Evolutionary conservation across 2,113 vertebrate genomes (phyloP).

Genomic region (Pseudopipra pipra): DNA sequence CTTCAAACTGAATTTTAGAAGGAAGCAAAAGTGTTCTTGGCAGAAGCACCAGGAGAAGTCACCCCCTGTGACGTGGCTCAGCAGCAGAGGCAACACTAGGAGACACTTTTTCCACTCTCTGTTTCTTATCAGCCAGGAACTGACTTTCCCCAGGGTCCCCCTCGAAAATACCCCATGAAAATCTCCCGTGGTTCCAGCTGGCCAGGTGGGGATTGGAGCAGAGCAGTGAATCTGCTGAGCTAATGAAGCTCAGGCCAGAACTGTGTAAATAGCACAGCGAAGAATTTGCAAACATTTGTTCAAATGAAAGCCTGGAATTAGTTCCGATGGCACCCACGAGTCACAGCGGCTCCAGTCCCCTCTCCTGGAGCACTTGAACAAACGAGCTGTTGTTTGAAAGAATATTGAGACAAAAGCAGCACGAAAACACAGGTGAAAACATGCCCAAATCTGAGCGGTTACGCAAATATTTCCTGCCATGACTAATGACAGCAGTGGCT

Average conservation of each 20-base stretch:
- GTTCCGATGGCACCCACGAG: slow-evolving; percentile 8
- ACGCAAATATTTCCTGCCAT: slow-evolving; percentile 18
- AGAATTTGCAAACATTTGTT: slow-evolving; percentile 51
- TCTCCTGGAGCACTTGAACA: neutral
- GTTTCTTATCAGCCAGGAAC: neutral
- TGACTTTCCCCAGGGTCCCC: neutral
- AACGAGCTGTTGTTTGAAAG: neutral
- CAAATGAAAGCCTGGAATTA: neutral
- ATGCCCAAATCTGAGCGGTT: neutral
- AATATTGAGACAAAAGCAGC: neutral
- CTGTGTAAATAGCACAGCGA: neutral
- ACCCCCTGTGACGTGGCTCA: neutral
- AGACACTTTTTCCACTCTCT: neutral
- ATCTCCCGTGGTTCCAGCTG: neutral
- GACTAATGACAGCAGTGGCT: slow-evolving; percentile 1
- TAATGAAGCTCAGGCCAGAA: slow-evolving; percentile 9
- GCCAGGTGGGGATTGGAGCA: neutral
- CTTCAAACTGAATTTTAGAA: neutral
- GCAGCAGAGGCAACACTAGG: neutral
- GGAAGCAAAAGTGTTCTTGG: neutral
- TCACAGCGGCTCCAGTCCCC: neutral
- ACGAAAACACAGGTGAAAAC: slow-evolving; percentile 10
- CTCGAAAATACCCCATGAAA: neutral
- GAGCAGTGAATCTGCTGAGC: slow-evolving; percentile 34
- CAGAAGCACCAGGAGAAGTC: neutral